Evolutionary conservation across 2,113 vertebrate genomes (phyloP), one percentile per base, ranked within the genome.

Genomic region (Fukomys damarensis): DNA sequence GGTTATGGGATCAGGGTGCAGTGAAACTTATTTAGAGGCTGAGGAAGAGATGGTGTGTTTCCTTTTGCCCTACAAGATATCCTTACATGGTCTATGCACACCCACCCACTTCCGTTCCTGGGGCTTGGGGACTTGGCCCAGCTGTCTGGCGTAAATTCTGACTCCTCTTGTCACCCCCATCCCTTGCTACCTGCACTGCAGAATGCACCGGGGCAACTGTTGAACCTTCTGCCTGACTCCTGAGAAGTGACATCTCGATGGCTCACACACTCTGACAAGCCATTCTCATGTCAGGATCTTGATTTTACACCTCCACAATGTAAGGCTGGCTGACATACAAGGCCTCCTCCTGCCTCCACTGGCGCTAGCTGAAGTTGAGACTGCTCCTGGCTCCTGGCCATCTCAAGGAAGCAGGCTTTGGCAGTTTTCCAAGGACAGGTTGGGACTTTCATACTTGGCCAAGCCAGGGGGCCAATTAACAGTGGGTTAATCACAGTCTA

Each of bases 391-490:
- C 46, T 92, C 38, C 43, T 83, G 76, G 86, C 52, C 92, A 70
- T 28, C 7, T 35, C 30, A 79, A 58, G 30, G 43, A 93, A 88
- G 59, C 46, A 66, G 41, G 30, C 19, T 6, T 20, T 92, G 93
- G 77, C 84, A 97, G 11, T 19, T 66, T 95, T 94, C 88, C 46
- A 92, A 89, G 74, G 30, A 68, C 86, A 91, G 38, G 52, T 95
- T 46, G 11, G 46, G 59, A 85, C 91, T 92, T 94, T 76, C 66
- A n/a, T 86, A 87, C 58, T 95, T 96, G 94, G 81, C 46, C n/a
- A 70, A 41, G 26, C 74, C 65, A 92, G 79, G 81, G 84, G 63
- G 70, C 63, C 91, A 94, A 96, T 97, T 96, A 95, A 92, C 38
- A 77, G 82, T 91, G 93, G 12, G 68, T 96, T 95, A 96, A 86